phyloP scores from a whole-genome alignment of 1,140 invertebrate species.

The Dreissena rostriformis region DNA sequence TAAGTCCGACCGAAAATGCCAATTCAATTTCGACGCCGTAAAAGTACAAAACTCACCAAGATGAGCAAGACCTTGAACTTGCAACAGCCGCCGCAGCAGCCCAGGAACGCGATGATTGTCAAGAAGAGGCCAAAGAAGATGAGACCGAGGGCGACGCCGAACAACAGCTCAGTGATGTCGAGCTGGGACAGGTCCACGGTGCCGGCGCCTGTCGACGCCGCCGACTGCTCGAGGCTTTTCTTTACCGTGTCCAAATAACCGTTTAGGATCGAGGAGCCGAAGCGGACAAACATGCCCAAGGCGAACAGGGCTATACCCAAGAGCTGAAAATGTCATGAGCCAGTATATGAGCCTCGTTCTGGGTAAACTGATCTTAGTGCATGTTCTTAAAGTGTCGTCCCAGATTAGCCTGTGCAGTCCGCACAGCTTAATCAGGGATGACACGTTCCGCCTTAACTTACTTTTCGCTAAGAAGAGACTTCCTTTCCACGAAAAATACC shows the following conservation, averaged over 20 bases:
- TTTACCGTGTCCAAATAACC: conserved; percentile 37
- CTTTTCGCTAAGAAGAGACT: no score
- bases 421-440: no score
- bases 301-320: conserved; percentile 50
- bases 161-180: conserved; percentile 52
- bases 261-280: conserved; percentile 40
- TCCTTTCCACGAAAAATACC: no score
- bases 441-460: no score
- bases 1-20: no score
- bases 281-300: conserved; percentile 48
- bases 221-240: conserved; percentile 4
- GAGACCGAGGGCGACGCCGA: conserved; percentile 50
- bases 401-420: no score
- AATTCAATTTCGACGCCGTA: no score
- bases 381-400: no score
- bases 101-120: conserved; percentile 52
- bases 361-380: no score
- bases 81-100: conserved; percentile 60
- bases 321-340: conserved; percentile 31
- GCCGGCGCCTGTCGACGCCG: conserved; percentile 20
- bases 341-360: no score
- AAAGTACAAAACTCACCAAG: conserved; percentile 33
- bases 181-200: conserved; percentile 36
- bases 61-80: conserved; percentile 52
- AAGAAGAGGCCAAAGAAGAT: conserved; percentile 59